Conservation (phyloP, 2,888 invertebrate genomes). For the Melanostoma scalare region DNA sequence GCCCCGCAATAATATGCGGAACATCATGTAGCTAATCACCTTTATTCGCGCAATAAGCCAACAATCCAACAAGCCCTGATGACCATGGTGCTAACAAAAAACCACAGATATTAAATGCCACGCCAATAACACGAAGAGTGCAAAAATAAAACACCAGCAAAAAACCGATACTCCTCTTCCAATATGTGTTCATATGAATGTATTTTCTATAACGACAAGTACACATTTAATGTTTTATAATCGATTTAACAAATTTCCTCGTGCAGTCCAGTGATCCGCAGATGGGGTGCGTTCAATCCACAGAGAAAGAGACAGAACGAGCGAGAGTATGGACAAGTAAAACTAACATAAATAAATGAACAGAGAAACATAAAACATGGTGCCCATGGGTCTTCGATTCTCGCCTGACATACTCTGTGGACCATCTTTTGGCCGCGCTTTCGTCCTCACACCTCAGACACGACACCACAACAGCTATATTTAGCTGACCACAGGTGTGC, state of each 20-base stretch:
- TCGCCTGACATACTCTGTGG: slow-evolving; percentile 47
- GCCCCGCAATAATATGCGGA: slow-evolving; percentile 43
- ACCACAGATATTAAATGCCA: slow-evolving; percentile 63
- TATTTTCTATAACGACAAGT: slow-evolving; percentile 64
- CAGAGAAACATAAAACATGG: slow-evolving; percentile 70
- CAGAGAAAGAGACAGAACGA: neutral
- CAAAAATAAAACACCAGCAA: slow-evolving; percentile 14
- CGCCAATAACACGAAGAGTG: slow-evolving; percentile 55
- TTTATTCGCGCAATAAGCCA: slow-evolving; percentile 39
- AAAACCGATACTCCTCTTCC: slow-evolving; percentile 37
- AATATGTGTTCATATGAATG: slow-evolving; percentile 50
- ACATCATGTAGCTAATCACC: slow-evolving; percentile 67
- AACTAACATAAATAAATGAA: slow-evolving; percentile 70
- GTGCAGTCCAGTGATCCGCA: slow-evolving; percentile 64
- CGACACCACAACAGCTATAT: slow-evolving; percentile 71
- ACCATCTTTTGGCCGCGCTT: slow-evolving; percentile 7
- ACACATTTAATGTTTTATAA: slow-evolving; percentile 73
- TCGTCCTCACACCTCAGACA: slow-evolving; percentile 60
- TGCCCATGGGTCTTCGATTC: slow-evolving; percentile 73
- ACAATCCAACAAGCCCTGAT: slow-evolving; percentile 29
- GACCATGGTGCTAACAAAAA: slow-evolving; percentile 11
- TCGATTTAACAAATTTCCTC: slow-evolving; percentile 72
- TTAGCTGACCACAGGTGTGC: slow-evolving; percentile 73
- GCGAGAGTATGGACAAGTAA: slow-evolving; percentile 9
- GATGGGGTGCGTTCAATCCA: slow-evolving; percentile 35